Evolutionary conservation across 2,113 vertebrate genomes (phyloP), one percentile per base, ranked within the genome.

Genomic region (Chunga burmeisteri): DNA sequence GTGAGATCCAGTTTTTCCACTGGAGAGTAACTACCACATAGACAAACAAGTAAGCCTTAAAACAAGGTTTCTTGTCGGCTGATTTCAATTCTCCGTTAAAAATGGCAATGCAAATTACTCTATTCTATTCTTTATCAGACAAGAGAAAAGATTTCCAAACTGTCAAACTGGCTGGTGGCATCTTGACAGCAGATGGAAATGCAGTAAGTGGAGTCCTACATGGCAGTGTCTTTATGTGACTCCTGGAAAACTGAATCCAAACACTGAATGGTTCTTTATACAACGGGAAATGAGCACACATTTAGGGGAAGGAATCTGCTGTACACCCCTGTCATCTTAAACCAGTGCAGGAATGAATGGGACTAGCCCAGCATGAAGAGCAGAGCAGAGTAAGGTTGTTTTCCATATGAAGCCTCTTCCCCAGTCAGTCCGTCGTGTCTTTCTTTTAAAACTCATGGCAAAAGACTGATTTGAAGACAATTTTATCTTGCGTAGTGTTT

Each of bases 141-240:
- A 90, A 86, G 84, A 95, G 84, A 89, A 93, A 93, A 97, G 58
- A 66, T 50, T 87, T 90, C 84, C 55, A 86, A 90, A 95, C 66
- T 89, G 70, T 85, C 92, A 75, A 56, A 94, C 40, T 77, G 62
- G 36, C 84, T 81, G 74, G 89, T 95, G 89, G 89, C 81, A 83
- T 75, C 80, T 67, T 78, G 83, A 89, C 86, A 94, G 92, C 88
- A 82, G 77, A 86, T 49, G 68, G 65, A 90, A 92, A 42, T 40
- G 77, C 77, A 81, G 44, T 49, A 81, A 95, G 56, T 59, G 47
- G 75, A 84, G 87, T 94, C 84, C 77, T 79, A 42, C 56, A 93
- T 9, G 86, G 73, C 92, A 81, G 80, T 27, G 42, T 73, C 92
- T 93, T 75, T 74, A 94, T 72, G 50, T 55, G 88, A 81, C 90